Conservation (phyloP, 2,888 invertebrate genomes). For the Catocala fraxini region DNA sequence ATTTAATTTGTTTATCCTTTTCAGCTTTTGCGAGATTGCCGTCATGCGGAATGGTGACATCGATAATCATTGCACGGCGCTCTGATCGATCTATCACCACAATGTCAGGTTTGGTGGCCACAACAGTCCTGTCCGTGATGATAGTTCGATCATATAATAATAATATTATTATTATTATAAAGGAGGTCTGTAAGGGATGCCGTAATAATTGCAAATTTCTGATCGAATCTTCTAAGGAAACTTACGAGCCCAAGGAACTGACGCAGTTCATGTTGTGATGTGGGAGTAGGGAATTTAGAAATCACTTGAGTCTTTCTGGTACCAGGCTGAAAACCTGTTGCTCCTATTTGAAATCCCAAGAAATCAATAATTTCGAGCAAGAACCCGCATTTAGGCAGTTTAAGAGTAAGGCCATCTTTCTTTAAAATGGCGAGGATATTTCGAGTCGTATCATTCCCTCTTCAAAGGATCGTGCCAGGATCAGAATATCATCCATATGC, state of each 20-base stretch:
- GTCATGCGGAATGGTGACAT: too few species aligned
- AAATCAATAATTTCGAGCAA: slow-evolving; percentile 3
- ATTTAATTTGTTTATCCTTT: too few species aligned
- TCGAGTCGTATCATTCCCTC: neutral
- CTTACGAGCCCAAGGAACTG: neutral
- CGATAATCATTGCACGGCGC: too few species aligned
- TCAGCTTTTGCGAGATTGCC: too few species aligned
- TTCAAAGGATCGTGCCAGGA: neutral
- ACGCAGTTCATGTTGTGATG: neutral
- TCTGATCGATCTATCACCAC: too few species aligned
- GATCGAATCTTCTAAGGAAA: neutral
- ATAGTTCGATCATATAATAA: too few species aligned
- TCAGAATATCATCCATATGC: slow-evolving; percentile 3
- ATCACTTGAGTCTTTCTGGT: neutral
- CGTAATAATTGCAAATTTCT: slow-evolving; percentile 2
- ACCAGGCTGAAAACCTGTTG: slow-evolving; percentile 4
- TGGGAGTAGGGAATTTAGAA: neutral
- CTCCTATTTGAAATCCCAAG: slow-evolving; percentile 9
- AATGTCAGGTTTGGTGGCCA: too few species aligned
- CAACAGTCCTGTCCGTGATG: too few species aligned
- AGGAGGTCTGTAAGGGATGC: slow-evolving; percentile 1
- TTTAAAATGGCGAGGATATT: slow-evolving; percentile 7
- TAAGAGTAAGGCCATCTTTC: slow-evolving; percentile 36
- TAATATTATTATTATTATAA: too few species aligned
- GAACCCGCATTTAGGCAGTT: slow-evolving; percentile 3